A percentile compares a stretch with the other conserved stretches of the same genome.
phyloP scores from a whole-genome alignment of 1,140 invertebrate genomes.

The Plectrocnemia conspersa region DNA sequence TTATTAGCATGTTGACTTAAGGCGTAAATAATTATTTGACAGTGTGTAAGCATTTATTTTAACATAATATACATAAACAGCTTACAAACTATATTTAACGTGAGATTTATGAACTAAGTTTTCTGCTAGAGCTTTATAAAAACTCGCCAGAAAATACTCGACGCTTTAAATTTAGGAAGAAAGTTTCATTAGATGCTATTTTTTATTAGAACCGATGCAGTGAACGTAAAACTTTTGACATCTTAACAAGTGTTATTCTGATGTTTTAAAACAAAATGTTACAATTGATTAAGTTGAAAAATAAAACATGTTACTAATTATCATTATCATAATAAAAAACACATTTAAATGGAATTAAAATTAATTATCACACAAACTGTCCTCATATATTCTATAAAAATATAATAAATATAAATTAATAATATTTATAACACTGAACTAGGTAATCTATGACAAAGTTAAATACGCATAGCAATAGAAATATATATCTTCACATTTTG shows the following conservation, averaged over 20 bases:
- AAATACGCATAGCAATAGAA: too few species aligned
- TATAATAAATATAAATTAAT: too few species aligned
- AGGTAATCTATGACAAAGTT: too few species aligned
- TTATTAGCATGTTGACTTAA: too few species aligned
- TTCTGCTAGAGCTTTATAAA: neutral
- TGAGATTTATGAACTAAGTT: conserved; percentile 26
- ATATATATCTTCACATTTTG: conserved; percentile 1
- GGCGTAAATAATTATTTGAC: too few species aligned
- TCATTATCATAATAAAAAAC: neutral
- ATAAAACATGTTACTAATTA: neutral
- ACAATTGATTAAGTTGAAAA: neutral
- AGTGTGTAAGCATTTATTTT: too few species aligned
- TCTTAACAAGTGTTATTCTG: too few species aligned
- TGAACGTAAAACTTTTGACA: neutral
- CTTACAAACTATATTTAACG: conserved; percentile 17
- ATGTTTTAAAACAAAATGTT: neutral
- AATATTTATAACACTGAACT: too few species aligned
- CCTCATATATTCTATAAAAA: too few species aligned
- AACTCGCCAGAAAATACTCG: conserved; percentile 7
- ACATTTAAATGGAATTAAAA: neutral
- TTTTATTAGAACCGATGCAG: conserved; percentile 12
- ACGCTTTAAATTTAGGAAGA: conserved; percentile 16
- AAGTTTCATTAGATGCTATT: conserved; percentile 16
- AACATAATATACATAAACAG: too few species aligned
- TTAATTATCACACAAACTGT: neutral